A percentile compares a stretch with the other conserved stretches of the same genome.
Evolutionary conservation across 2,797 vertebrate genomes (phyloP).

Genomic region (Distichodus sexfasciatus): DNA sequence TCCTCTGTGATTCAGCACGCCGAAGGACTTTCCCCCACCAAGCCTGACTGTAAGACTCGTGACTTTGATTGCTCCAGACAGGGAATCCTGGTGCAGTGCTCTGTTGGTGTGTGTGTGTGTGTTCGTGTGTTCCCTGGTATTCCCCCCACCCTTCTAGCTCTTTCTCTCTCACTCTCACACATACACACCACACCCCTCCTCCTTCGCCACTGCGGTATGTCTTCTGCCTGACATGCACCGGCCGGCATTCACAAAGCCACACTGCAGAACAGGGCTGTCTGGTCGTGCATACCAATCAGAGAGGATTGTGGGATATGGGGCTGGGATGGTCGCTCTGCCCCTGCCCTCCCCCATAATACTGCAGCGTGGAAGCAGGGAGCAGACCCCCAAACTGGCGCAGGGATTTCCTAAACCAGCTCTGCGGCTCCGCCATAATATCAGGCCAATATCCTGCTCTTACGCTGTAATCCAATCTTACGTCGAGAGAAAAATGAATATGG

Average conservation of each 20-base stretch:
- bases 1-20: neutral
- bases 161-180: conserved; percentile 36
- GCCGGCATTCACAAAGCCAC: conserved; percentile 67
- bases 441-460: neutral
- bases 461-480: neutral
- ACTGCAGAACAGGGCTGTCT: conserved; percentile 72
- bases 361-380: conserved; percentile 40
- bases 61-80: conserved; percentile 51
- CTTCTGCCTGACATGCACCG: conserved; percentile 60
- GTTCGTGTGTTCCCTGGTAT: conserved; percentile 25
- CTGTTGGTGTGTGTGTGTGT: conserved; percentile 4
- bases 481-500: neutral
- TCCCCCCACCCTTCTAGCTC: conserved; percentile 26
- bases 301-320: conserved; percentile 21
- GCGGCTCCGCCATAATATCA: neutral
- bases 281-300: conserved; percentile 71
- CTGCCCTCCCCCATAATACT: conserved; percentile 21
- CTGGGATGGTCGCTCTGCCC: neutral
- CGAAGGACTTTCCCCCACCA: conserved; percentile 18
- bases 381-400: neutral
- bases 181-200: conserved; percentile 64
- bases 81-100: conserved; percentile 60
- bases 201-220: conserved; percentile 60
- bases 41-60: conserved; percentile 4
- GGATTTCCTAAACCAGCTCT: neutral